Conservation (phyloP, 2,888 invertebrate genomes). For the Trichopoda pennipes region DNA sequence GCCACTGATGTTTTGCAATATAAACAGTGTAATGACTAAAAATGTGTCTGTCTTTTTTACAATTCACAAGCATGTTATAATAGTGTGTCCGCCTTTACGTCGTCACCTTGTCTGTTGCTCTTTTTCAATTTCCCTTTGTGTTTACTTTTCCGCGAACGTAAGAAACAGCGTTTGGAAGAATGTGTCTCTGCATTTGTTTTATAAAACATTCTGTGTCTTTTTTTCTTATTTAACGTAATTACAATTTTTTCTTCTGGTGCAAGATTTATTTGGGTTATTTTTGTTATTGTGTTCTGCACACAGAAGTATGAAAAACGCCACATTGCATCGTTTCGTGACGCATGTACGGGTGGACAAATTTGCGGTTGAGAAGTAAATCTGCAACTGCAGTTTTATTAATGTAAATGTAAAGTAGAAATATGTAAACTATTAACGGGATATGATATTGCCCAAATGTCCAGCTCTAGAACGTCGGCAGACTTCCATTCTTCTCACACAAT, state of each 20-base stretch:
- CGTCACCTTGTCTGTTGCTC: conserved; percentile 43
- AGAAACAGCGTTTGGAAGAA: neutral
- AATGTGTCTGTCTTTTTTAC: conserved; percentile 3
- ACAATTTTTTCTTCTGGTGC: conserved; percentile 33
- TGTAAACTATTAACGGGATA: too few relatives aligned
- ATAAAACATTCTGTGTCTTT: conserved; percentile 7
- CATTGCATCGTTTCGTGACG: too few relatives aligned
- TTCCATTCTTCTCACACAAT: too few relatives aligned
- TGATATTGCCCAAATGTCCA: too few relatives aligned
- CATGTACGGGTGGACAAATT: too few relatives aligned
- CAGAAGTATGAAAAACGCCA: too few relatives aligned
- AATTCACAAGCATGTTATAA: conserved; percentile 16
- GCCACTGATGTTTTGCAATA: conserved; percentile 47
- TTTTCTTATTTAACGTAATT: conserved; percentile 29
- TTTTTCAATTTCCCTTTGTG: conserved; percentile 33
- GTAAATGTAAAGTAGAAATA: too few relatives aligned
- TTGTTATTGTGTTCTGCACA: neutral
- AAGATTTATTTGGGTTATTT: conserved; percentile 56
- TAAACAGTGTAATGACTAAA: conserved; percentile 37
- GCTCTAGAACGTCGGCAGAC: too few relatives aligned
- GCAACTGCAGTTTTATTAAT: too few relatives aligned
- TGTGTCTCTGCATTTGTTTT: conserved; percentile 16
- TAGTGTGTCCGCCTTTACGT: conserved; percentile 30
- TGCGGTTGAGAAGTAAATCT: too few relatives aligned
- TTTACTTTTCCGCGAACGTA: neutral